Evolutionary conservation across 2,113 vertebrate genomes (phyloP).

Genomic region (Microcebus tavaratra): DNA sequence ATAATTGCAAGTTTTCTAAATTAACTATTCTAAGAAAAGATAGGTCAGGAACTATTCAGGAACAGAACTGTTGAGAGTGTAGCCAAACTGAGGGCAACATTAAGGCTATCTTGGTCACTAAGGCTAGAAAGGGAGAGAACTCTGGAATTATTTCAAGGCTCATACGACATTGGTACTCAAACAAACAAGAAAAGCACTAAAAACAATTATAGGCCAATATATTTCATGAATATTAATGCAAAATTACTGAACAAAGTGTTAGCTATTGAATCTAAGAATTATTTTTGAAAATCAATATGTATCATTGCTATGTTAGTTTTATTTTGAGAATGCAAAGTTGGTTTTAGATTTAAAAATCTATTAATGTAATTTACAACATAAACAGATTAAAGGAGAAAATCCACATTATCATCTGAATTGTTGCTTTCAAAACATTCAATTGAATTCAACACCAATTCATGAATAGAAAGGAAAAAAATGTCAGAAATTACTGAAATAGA

Average conservation of each 20-base stretch:
- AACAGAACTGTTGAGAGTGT: not conserved
- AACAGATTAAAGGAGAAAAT: constrained; percentile 26
- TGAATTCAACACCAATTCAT: constrained; percentile 6
- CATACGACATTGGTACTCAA: not conserved
- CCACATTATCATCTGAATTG: not conserved
- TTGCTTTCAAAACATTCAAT: not conserved
- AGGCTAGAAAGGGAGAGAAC: not conserved
- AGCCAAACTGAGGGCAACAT: not conserved
- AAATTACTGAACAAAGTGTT: constrained; percentile 27
- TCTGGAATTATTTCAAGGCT: not conserved
- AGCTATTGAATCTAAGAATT: not conserved
- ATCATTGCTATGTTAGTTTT: not conserved
- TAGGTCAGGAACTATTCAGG: not conserved
- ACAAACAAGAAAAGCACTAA: not conserved
- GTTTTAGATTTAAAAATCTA: constrained; percentile 20
- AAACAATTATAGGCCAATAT: not conserved
- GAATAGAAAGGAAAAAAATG: not conserved
- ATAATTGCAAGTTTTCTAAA: not conserved
- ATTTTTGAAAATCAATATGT: constrained; percentile 11
- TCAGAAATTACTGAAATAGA: not conserved
- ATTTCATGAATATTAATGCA: not conserved
- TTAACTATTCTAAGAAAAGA: not conserved
- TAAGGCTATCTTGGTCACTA: not conserved
- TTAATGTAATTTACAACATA: not conserved
- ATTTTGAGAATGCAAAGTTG: not conserved